Evolutionary conservation across 2,797 vertebrate genomes (phyloP), one percentile per base, ranked within the genome.

Genomic region (Thripadectes ignobilis): DNA sequence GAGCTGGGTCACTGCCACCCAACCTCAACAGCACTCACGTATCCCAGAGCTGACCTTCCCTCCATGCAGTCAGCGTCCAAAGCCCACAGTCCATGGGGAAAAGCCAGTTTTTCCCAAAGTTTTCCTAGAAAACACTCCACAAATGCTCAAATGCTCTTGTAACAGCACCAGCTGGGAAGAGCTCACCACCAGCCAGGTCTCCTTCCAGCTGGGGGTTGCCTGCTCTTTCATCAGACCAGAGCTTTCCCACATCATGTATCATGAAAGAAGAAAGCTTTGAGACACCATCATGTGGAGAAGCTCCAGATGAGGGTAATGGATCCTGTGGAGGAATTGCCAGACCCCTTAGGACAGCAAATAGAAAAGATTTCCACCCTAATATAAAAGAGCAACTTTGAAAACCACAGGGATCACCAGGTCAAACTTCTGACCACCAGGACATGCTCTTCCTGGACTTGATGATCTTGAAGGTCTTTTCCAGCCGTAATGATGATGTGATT

Each of bases 61-160:
- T 68, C 48, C n/a, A 66, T 4, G 18, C 34, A 49, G 21, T 8
- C 74, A 43, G 24, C 10, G 16, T 46, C 36, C 36, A 85, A 55
- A 63, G 61, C 14, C 68, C 59, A 57, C 4, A 26, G 48, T 8
- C n/a, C 51, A 67, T 43, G 48, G 58, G 22, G 14, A 79, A 18
- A 66, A 69, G 57, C 1, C 32, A 68, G 15, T 30, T 52, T 86
- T 89, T 26, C 4, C 17, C 20, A 36, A 11, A 34, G 13, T 59
- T 93, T 85, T 51, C 16, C 62, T 71, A 59, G 36, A 65, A 82
- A 82, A 48, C 11, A 8, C 6, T 24, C 67, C 49, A n/a, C 3
- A 58, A 67, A 11, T 13, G 52, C 61, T 83, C 0, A 0, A 54
- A 41, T 0, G 2, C 29, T 69, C 51, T 24, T 39, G 34, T 32